A percentile compares a stretch with the other conserved stretches of the same genome.
phyloP scores from a whole-genome alignment of 2,888 invertebrate species.

The Agonopterix arenella region DNA sequence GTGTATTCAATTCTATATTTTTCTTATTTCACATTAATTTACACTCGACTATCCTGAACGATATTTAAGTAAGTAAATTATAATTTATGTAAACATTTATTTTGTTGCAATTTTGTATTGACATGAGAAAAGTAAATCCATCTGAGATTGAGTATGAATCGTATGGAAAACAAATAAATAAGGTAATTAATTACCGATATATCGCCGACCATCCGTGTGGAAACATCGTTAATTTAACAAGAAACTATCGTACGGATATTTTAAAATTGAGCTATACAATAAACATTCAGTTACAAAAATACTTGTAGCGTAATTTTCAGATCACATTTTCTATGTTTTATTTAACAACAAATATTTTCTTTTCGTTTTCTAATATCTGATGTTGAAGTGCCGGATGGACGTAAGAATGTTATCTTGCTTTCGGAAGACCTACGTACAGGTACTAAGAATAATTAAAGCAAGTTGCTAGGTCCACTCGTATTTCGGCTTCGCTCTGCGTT shows the following conservation, averaged over 20 bases:
- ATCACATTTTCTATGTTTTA: constrained; percentile 60
- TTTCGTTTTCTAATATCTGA: constrained; percentile 25
- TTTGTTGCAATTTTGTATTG: constrained; percentile 19
- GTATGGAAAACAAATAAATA: neutral
- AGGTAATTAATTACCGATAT: too few relatives aligned
- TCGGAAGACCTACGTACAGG: constrained; percentile 9
- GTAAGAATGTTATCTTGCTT: constrained; percentile 14
- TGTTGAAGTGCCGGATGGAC: constrained; percentile 17
- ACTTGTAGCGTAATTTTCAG: constrained; percentile 71
- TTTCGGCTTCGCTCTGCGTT: constrained; percentile 13
- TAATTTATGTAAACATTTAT: constrained; percentile 25
- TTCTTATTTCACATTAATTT: constrained; percentile 55
- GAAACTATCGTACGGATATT: constrained; percentile 36
- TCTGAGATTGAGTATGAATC: constrained; percentile 12
- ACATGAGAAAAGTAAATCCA: constrained; percentile 12
- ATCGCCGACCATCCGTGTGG: too few relatives aligned
- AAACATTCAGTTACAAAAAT: constrained; percentile 72
- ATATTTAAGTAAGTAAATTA: constrained; percentile 25
- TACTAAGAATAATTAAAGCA: constrained; percentile 11
- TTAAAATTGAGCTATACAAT: constrained; percentile 70
- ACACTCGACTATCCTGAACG: constrained; percentile 49
- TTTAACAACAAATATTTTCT: constrained; percentile 25
- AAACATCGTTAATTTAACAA: neutral
- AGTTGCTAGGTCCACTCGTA: constrained; percentile 10
- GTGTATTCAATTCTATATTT: constrained; percentile 69